Conservation (phyloP, 2,888 invertebrate genomes). For the Latrodectus hesperus region DNA sequence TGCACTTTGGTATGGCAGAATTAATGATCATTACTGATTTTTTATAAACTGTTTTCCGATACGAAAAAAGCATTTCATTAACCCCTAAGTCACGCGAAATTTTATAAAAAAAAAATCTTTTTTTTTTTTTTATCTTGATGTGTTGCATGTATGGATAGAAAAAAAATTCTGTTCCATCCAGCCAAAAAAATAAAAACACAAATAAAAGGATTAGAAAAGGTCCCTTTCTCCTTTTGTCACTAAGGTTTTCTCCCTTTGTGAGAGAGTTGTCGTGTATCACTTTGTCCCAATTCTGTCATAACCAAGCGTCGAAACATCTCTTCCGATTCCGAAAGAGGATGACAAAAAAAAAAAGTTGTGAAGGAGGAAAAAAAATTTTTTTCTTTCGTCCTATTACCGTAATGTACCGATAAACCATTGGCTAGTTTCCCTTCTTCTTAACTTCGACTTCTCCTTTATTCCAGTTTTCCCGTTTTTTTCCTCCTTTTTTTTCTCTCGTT, state of each 20-base stretch:
- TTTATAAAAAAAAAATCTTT: constrained; percentile 23
- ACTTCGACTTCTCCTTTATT: constrained; percentile 2
- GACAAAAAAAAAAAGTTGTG: neutral
- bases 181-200: constrained; percentile 36
- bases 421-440: neutral
- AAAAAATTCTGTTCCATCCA: constrained; percentile 10
- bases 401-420: constrained; percentile 50
- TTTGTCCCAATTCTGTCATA: constrained; percentile 66
- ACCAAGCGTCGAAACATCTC: constrained; percentile 62
- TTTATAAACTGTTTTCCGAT: constrained; percentile 63
- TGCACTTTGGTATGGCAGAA: constrained; percentile 33
- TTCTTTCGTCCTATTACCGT: constrained; percentile 40
- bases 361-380: constrained; percentile 1
- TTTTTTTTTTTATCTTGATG: constrained; percentile 34
- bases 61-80: constrained; percentile 63
- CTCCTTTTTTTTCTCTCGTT: constrained; percentile 1
- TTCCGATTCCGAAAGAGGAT: constrained; percentile 18
- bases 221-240: constrained; percentile 43
- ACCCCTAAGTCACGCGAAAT: constrained; percentile 60
- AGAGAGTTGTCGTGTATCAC: constrained; percentile 63
- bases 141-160: constrained; percentile 46
- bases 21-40: constrained; percentile 51
- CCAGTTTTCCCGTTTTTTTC: constrained; percentile 4
- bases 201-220: constrained; percentile 30
- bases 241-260: constrained; percentile 46